Percentiles rank a stretch among this genome's conserved stretches.
Evolutionary conservation across 1,140 invertebrate genomes (phyloP).

Genomic region (Laodelphax striatellus): DNA sequence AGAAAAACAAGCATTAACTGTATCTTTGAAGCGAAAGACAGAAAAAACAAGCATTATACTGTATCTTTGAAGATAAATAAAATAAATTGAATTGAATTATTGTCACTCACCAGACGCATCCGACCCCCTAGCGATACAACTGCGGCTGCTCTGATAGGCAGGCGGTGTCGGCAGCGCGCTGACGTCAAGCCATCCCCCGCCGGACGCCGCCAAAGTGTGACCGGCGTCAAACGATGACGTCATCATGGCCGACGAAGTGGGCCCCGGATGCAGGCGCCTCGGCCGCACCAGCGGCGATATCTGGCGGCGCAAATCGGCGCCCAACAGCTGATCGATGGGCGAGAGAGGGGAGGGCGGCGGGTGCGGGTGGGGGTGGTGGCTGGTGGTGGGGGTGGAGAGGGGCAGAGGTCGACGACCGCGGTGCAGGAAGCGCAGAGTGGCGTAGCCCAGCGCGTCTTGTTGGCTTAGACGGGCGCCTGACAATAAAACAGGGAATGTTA

Average conservation of each 20-base stretch:
- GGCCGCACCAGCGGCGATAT: constrained; percentile 22
- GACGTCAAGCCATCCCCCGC: no score
- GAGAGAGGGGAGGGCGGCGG: constrained; percentile 13
- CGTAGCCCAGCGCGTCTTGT: constrained; percentile 67
- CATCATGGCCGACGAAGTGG: no score
- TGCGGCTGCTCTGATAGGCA: constrained; percentile 5
- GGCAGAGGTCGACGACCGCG: constrained; percentile 41
- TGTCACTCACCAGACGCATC: neutral
- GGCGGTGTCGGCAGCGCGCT: neutral
- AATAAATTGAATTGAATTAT: no score
- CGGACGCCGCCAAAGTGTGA: no score
- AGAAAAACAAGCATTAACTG: no score
- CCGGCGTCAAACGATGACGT: no score
- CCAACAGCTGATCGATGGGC: constrained; percentile 18
- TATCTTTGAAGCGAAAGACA: no score
- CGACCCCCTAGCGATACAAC: constrained; percentile 6
- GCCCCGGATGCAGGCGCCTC: neutral
- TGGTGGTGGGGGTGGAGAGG: neutral
- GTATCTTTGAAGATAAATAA: no score
- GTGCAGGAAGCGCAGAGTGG: constrained; percentile 60
- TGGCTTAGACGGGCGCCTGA: constrained; percentile 40
- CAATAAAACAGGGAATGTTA: neutral
- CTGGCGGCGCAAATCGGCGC: constrained; percentile 17
- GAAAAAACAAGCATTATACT: no score
- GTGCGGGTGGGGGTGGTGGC: neutral